phyloP scores from a whole-genome alignment of 2,113 vertebrate genomes.

The Rhinichthys klamathensis region DNA sequence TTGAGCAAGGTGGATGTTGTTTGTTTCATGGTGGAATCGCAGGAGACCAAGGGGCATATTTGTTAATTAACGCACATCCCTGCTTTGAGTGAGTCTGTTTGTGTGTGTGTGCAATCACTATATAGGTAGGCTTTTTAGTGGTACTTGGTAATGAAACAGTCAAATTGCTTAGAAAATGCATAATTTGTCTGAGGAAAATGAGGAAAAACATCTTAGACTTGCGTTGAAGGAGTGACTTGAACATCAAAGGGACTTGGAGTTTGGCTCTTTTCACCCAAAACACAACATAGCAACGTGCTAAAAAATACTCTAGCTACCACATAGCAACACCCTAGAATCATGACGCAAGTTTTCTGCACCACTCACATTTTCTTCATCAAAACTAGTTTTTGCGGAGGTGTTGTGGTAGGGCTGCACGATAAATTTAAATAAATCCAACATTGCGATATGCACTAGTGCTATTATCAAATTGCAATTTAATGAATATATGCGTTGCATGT shows the following conservation, averaged over 20 bases:
- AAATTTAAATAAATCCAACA: background rate
- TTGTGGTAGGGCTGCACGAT: background rate
- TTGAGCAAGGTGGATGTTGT: conserved; percentile 72
- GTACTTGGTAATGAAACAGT: background rate
- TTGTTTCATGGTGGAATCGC: conserved; percentile 74
- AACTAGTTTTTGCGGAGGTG: background rate
- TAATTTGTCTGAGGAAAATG: background rate
- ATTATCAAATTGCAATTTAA: too few species aligned
- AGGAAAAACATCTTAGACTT: background rate
- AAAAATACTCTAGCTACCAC: background rate
- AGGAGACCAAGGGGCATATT: conserved; percentile 76
- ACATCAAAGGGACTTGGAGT: background rate
- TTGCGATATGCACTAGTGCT: too few species aligned
- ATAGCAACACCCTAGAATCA: background rate
- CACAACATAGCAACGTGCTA: background rate
- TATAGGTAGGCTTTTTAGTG: background rate
- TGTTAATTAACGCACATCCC: conserved; percentile 69
- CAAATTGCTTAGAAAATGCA: background rate
- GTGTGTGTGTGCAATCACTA: background rate
- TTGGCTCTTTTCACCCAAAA: background rate
- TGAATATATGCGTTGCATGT: too few species aligned
- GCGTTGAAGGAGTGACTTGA: background rate
- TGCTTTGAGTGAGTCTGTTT: background rate
- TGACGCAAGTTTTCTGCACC: background rate
- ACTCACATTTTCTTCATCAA: background rate